phyloP scores from a whole-genome alignment of 1,140 invertebrate species.

The Chironomus tepperi region DNA sequence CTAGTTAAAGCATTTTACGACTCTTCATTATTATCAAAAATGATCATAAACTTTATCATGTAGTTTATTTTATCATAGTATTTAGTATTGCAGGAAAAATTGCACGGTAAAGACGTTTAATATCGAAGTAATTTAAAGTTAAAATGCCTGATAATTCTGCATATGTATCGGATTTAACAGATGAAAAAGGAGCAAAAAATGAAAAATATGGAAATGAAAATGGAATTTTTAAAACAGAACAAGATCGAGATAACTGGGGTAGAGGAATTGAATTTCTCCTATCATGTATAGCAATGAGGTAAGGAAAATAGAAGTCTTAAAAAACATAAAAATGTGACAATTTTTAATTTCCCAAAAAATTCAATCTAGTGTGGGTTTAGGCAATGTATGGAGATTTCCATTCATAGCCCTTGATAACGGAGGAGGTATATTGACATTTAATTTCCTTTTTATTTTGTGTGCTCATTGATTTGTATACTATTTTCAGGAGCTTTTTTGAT shows the following conservation, averaged over 20 bases:
- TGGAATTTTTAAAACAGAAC: background rate
- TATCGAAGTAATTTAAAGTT: no score
- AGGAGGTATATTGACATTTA: constrained; percentile 57
- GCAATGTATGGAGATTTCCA: constrained; percentile 58
- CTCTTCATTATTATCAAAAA: no score
- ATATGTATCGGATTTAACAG: background rate
- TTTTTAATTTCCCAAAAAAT: background rate
- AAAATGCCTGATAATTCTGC: no score
- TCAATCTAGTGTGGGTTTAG: constrained; percentile 57
- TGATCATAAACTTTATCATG: no score
- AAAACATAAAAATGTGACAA: background rate
- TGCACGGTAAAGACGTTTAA: no score
- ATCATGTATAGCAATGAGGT: constrained; percentile 44
- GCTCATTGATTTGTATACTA: background rate
- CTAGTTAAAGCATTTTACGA: no score
- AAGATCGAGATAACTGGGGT: background rate
- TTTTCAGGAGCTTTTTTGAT: constrained; percentile 54
- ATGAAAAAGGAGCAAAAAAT: background rate
- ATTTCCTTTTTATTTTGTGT: constrained; percentile 56
- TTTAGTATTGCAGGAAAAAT: no score
- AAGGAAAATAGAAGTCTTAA: background rate
- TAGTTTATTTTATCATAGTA: no score
- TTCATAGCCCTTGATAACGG: constrained; percentile 77
- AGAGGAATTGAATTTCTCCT: constrained; percentile 28
- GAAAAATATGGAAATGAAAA: background rate